phyloP scores from a whole-genome alignment of 1,140 invertebrate genomes.

The Zaprionus ornatus region DNA sequence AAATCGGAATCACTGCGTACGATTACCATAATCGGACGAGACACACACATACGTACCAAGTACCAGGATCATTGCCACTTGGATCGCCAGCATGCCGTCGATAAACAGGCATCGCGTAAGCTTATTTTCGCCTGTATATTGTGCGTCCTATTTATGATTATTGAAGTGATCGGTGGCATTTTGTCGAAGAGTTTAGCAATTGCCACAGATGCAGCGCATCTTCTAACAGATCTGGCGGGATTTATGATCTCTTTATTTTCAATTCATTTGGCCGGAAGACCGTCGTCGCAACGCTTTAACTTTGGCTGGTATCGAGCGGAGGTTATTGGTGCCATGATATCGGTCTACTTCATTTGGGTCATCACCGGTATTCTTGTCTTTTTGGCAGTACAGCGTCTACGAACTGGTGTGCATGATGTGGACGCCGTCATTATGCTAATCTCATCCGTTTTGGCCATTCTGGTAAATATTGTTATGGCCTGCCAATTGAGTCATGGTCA shows the following conservation, averaged over 20 bases:
- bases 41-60: slow-evolving; percentile 43
- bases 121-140: slow-evolving; percentile 85
- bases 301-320: slow-evolving; percentile 89
- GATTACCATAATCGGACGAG: slow-evolving; percentile 55
- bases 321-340: slow-evolving; percentile 87
- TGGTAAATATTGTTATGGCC: slow-evolving; percentile 95
- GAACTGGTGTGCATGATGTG: slow-evolving; percentile 89
- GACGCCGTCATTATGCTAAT: slow-evolving; percentile 93
- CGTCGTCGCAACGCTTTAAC: slow-evolving; percentile 88
- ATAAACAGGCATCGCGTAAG: slow-evolving; percentile 84
- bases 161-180: slow-evolving; percentile 89
- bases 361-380: slow-evolving; percentile 93
- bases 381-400: slow-evolving; percentile 90
- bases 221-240: slow-evolving; percentile 91
- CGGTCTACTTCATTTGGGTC: slow-evolving; percentile 92
- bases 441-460: slow-evolving; percentile 91
- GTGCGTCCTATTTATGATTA: slow-evolving; percentile 87
- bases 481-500: slow-evolving; percentile 88
- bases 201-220: slow-evolving; percentile 92
- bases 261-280: slow-evolving; percentile 87
- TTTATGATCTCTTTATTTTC: slow-evolving; percentile 91
- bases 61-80: slow-evolving; percentile 89
- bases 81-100: slow-evolving; percentile 84
- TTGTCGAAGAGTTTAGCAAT: slow-evolving; percentile 91
- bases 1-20: slow-evolving; percentile 47